Conservation (phyloP, 2,888 invertebrate species). For the Amphipyra berbera region DNA sequence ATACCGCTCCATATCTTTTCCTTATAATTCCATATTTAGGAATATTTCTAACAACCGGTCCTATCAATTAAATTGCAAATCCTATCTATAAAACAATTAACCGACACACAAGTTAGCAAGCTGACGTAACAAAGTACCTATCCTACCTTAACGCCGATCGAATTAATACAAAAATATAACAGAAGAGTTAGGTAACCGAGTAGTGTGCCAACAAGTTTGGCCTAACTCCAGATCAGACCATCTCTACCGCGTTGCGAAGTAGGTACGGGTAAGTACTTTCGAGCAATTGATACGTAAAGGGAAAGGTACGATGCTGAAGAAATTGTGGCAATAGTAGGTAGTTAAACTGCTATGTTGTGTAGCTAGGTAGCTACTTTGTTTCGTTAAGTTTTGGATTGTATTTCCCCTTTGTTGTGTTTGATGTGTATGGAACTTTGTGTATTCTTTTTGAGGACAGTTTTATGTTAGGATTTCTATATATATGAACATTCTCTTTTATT, state of each 20-base stretch:
- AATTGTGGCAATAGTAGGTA: slow-evolving; percentile 31
- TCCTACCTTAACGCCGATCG: slow-evolving; percentile 35
- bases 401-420: too few species aligned
- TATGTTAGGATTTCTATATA: too few species aligned
- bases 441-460: too few species aligned
- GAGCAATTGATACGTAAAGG: slow-evolving; percentile 27
- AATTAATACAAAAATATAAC: slow-evolving; percentile 25
- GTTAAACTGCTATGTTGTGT: slow-evolving; percentile 7
- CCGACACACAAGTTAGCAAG: neutral
- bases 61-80: too few species aligned
- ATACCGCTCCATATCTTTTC: too few species aligned
- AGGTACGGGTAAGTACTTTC: slow-evolving; percentile 6
- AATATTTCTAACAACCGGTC: too few species aligned
- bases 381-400: too few species aligned
- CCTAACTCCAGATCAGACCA: slow-evolving; percentile 41
- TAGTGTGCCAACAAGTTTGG: slow-evolving; percentile 43
- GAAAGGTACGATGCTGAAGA: slow-evolving; percentile 38
- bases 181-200: slow-evolving; percentile 18
- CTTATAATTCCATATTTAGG: too few species aligned
- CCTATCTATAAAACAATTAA: slow-evolving; percentile 3
- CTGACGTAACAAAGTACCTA: slow-evolving; percentile 9
- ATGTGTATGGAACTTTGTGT: too few species aligned
- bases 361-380: neutral
- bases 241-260: slow-evolving; percentile 38
- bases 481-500: too few species aligned